Base-by-base conservation (phyloP, 2,888 invertebrate species). In the Psococerastis gibbosa region DNA sequence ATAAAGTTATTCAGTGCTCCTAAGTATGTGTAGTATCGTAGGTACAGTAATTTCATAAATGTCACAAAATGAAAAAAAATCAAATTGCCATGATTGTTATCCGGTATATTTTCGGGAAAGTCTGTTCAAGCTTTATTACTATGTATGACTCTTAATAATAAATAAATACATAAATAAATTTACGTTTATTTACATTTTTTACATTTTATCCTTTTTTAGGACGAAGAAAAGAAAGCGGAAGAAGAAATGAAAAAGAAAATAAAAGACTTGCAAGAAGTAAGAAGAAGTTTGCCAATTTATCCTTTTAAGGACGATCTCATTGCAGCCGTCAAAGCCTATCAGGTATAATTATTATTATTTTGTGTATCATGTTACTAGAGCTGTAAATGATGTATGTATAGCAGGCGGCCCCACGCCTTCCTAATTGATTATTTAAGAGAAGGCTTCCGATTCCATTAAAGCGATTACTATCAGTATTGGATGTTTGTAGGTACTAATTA, bases 281-380 rank as follows among this genome's bases (percentile, higher is more conserved):
- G 91, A 54, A 77, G 71, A 56, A 89, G 88, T 49, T 66, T 98
- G 44, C 98, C 98, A 0, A 89, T 98, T 43, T 99, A 71, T 65
- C 87, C 89, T 1, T 99, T 94, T 56, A 76, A 73, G 57, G 73
- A 87, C 34, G 80, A 87, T 57, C 69, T 99, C 18, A 79, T 98
- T 52, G 71, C 79, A 53, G 95, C 98, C 9, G 83, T 99, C n/a
- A 73, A 66, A 55, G 78, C 83, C 49, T 81, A 87, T 63, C 87
- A 88, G 64, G 72, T 75, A 55, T 46, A n/a, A n/a, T n/a, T n/a
- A n/a, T 43, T 31, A 48, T 42, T 22, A 32, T 31, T 42, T 45
- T 52, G 8, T n/a, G 22, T 32, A 15, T n/a, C 17, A 22, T n/a
- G n/a, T n/a, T n/a, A n/a, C n/a, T n/a, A n/a, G n/a, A n/a, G 27